Conservation (phyloP, 2,797 vertebrate species). For the Periophthalmus magnuspinnatus region DNA sequence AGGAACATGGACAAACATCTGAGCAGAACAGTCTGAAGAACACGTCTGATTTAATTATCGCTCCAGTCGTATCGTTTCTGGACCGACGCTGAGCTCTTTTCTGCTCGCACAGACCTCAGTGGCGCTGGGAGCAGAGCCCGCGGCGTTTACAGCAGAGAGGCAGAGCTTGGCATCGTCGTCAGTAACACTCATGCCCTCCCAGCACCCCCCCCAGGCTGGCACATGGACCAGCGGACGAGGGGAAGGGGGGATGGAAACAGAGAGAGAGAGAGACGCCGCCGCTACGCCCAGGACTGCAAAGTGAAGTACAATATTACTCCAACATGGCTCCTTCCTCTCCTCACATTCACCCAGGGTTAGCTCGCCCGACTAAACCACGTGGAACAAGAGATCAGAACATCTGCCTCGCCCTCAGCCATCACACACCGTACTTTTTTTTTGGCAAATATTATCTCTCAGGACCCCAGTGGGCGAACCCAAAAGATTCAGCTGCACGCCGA, state of each 20-base stretch:
- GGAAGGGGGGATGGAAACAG: constrained; percentile 48
- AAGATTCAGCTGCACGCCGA: constrained; percentile 21
- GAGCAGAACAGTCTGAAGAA: too few relatives aligned
- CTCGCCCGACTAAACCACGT: constrained; percentile 19
- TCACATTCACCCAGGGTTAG: neutral
- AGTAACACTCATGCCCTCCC: constrained; percentile 50
- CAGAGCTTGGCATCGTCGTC: constrained; percentile 49
- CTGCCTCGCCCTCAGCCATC: constrained; percentile 31
- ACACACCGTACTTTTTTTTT: constrained; percentile 10
- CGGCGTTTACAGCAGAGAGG: constrained; percentile 43
- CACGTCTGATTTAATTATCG: neutral
- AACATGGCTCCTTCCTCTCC: constrained; percentile 56
- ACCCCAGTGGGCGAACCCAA: constrained; percentile 22
- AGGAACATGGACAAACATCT: too few relatives aligned
- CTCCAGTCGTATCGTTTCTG: neutral
- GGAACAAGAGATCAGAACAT: constrained; percentile 49
- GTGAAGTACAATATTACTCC: constrained; percentile 44
- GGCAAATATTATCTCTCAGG: constrained; percentile 20
- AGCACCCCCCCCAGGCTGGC: constrained; percentile 69
- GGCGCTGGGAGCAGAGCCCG: constrained; percentile 56
- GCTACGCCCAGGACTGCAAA: constrained; percentile 55
- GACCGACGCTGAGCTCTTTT: neutral
- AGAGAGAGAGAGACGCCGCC: constrained; percentile 11
- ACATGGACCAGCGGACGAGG: constrained; percentile 60
- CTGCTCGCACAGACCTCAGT: neutral